These are phyloP conservation scores for Plecotus auritus DNA, from an alignment of 2,113 vertebrate genomes.

Conservation along the genomic window DNA sequence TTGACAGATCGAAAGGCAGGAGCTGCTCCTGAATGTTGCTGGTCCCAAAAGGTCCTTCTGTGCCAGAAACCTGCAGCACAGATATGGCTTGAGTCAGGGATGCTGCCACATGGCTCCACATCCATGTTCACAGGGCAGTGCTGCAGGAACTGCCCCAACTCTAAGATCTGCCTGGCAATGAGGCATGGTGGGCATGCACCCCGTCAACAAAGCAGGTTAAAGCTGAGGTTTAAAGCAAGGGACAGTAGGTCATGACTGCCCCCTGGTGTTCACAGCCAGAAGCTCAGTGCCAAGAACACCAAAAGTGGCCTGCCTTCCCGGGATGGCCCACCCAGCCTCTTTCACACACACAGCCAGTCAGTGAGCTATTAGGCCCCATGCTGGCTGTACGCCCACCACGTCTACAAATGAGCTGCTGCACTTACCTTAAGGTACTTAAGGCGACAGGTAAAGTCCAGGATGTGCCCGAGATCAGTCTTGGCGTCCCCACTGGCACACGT, in stretches of 20 bases:
- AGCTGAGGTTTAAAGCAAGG: not conserved
- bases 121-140: not conserved
- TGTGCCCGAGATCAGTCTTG: conserved; percentile 96
- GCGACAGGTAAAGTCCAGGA: conserved; percentile 97
- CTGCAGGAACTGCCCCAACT: not conserved
- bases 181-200: not conserved
- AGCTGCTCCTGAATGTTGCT: conserved; percentile 94
- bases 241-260: conserved; percentile 50
- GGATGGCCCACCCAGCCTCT: not conserved
- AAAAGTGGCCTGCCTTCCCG: not conserved
- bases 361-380: not conserved
- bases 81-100: not conserved
- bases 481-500: conserved; percentile 93
- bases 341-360: not conserved
- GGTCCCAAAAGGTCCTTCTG: conserved; percentile 89
- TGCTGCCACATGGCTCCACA: not conserved
- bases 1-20: conserved; percentile 92
- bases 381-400: not conserved
- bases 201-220: not conserved
- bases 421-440: conserved; percentile 96
- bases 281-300: not conserved
- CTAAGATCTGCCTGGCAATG: not conserved
- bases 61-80: conserved; percentile 87
- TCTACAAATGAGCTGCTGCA: not conserved
- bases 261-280: conserved; percentile 69